These are phyloP conservation scores for Epinotia demarniana DNA, from an alignment of 2,888 invertebrate genomes.

Conservation along the genomic window DNA sequence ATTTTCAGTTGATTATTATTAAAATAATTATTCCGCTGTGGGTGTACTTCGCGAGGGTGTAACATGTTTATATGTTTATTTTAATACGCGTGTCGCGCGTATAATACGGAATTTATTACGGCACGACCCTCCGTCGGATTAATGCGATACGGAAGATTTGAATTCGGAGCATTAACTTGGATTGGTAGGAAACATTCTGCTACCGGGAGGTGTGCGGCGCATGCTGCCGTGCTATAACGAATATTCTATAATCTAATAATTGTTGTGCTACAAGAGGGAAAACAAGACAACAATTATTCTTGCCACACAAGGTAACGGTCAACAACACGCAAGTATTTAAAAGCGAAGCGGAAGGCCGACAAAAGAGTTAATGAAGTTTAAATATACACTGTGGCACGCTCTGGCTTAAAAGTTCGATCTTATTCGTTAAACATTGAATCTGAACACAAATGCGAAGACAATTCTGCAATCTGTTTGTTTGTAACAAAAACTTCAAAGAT, in stretches of 20 bases:
- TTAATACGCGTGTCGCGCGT: constrained; percentile 85
- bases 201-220: constrained; percentile 55
- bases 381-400: too few relatives aligned
- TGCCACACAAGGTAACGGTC: too few relatives aligned
- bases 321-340: too few relatives aligned
- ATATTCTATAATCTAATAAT: constrained; percentile 43
- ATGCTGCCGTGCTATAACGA: constrained; percentile 56
- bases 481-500: too few relatives aligned
- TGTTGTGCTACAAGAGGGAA: neutral
- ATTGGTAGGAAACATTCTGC: constrained; percentile 70
- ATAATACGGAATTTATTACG: constrained; percentile 85
- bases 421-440: too few relatives aligned
- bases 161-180: constrained; percentile 82
- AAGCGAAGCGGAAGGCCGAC: too few relatives aligned
- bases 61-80: constrained; percentile 85
- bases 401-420: too few relatives aligned
- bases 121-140: constrained; percentile 79
- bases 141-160: constrained; percentile 85
- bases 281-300: too few relatives aligned
- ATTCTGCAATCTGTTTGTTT: too few relatives aligned
- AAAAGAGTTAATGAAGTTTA: too few relatives aligned
- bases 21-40: constrained; percentile 53
- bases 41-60: constrained; percentile 74
- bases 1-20: neutral
- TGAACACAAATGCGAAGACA: too few relatives aligned